A percentile compares a stretch with the other conserved stretches of the same genome.
These are phyloP conservation scores for Esox lucius DNA, from an alignment of 2,797 vertebrate genomes.

Conservation along the genomic window DNA sequence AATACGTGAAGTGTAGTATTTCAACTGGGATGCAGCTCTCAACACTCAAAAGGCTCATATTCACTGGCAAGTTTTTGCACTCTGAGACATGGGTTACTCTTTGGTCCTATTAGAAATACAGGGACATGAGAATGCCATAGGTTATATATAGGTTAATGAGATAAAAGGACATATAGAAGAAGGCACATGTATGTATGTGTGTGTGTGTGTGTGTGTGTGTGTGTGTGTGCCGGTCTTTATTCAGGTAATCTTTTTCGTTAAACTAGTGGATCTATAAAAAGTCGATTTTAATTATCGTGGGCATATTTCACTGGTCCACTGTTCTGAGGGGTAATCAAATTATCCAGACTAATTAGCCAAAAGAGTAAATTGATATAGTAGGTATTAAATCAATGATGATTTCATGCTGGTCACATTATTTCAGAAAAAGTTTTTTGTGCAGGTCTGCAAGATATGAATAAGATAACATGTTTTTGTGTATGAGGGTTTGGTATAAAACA, in stretches of 20 bases:
- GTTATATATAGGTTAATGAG: background rate
- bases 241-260: conserved; percentile 27
- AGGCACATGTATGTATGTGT: background rate
- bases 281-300: conserved; percentile 41
- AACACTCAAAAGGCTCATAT: conserved; percentile 4
- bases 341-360: conserved; percentile 45
- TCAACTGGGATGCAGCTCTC: conserved; percentile 17
- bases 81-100: conserved; percentile 2
- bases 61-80: conserved; percentile 1
- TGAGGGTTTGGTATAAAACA: conserved; percentile 30
- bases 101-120: background rate
- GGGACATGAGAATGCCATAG: background rate
- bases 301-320: conserved; percentile 33
- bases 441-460: conserved; percentile 21
- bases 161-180: background rate
- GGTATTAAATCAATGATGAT: conserved; percentile 52
- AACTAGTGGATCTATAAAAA: conserved; percentile 8
- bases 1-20: conserved; percentile 45
- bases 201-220: background rate
- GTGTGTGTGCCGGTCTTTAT: conserved; percentile 13
- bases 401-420: conserved; percentile 39
- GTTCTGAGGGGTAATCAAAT: conserved; percentile 28
- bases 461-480: conserved; percentile 25
- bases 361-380: conserved; percentile 43
- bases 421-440: conserved; percentile 44